Conservation (phyloP, 2,113 vertebrate species). For the Python bivittatus region DNA sequence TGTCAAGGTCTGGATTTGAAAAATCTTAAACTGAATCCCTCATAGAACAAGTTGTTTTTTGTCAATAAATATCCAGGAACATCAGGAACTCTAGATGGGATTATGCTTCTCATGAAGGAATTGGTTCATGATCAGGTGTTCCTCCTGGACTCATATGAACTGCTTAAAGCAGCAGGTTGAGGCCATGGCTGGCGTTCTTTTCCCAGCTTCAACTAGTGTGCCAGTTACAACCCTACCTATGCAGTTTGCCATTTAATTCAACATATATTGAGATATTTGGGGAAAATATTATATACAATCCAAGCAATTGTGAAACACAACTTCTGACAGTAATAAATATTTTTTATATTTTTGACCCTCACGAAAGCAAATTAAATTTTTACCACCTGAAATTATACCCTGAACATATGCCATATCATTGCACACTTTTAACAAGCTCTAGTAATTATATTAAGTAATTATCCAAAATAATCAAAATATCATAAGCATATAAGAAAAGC, state of each 20-base stretch:
- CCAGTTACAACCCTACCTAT: background rate
- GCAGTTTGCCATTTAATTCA: too few species aligned
- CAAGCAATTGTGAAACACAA: background rate
- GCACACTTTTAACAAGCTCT: background rate
- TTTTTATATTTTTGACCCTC: background rate
- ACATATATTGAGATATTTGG: background rate
- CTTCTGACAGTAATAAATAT: background rate
- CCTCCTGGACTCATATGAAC: background rate
- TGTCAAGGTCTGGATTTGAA: too few species aligned
- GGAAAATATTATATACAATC: background rate
- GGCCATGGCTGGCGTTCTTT: background rate
- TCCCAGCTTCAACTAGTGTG: background rate
- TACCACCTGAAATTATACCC: background rate
- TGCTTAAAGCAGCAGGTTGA: background rate
- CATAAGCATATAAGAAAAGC: too few species aligned
- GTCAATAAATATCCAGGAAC: too few species aligned
- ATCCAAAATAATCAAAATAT: background rate
- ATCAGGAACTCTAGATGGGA: background rate
- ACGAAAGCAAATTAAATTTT: background rate
- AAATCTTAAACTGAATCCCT: too few species aligned
- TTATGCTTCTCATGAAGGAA: background rate
- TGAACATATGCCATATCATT: background rate
- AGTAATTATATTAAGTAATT: background rate
- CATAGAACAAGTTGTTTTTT: too few species aligned
- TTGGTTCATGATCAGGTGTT: background rate